Percentiles rank a stretch among this genome's conserved stretches.
Conservation (phyloP, 2,888 invertebrate species). For the Gisinianus flammeolus region DNA sequence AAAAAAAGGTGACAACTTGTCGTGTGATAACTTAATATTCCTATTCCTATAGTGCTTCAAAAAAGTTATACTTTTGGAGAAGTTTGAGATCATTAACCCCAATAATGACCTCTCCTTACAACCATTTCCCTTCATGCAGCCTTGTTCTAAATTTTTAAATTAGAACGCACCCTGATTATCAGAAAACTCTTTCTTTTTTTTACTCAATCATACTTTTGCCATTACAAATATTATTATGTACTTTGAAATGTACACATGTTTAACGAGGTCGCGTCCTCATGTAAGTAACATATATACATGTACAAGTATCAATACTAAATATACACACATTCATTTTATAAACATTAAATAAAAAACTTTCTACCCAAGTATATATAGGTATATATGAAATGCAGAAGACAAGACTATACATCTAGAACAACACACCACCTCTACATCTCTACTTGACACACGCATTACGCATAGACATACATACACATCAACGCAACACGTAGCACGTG, state of each 20-base stretch:
- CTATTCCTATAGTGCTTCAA: not conserved
- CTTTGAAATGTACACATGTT: constrained; percentile 6
- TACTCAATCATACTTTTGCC: constrained; percentile 20
- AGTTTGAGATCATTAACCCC: constrained; percentile 29
- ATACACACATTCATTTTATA: not conserved
- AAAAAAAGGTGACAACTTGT: constrained; percentile 1
- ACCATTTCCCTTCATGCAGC: constrained; percentile 29
- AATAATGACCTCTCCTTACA: constrained; percentile 30
- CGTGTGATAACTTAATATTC: not conserved
- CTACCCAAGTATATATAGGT: too few species aligned
- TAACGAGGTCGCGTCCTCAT: constrained; percentile 5
- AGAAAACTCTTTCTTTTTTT: constrained; percentile 5
- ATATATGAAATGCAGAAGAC: too few species aligned
- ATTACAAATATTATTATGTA: constrained; percentile 8
- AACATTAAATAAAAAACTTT: not conserved
- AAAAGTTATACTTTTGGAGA: constrained; percentile 16
- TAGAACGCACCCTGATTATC: constrained; percentile 25
- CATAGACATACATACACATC: not conserved
- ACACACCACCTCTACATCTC: not conserved
- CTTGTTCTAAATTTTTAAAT: constrained; percentile 39
- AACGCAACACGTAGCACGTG: constrained; percentile 13
- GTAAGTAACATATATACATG: not conserved
- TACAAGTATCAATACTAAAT: not conserved
- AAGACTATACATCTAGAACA: too few species aligned
- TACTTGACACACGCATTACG: not conserved